These are phyloP conservation scores for Oncorhynchus tshawytscha DNA, from an alignment of 2,113 vertebrate genomes.

Conservation along the genomic window DNA sequence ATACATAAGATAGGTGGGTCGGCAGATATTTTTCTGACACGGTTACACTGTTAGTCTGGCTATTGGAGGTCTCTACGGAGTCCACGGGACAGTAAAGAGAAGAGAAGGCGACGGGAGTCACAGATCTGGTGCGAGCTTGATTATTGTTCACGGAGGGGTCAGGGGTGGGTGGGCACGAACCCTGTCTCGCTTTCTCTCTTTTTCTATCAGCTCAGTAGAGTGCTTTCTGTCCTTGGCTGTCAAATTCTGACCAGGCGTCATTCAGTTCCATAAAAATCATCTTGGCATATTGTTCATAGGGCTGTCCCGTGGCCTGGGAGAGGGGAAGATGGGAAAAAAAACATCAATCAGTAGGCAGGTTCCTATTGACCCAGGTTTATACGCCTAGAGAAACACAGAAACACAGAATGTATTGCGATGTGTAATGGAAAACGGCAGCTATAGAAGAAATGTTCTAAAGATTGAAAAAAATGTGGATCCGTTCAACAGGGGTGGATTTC, in stretches of 20 bases:
- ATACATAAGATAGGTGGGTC: conserved; percentile 39
- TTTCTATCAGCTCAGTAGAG: conserved; percentile 83
- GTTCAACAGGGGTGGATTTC: conserved; percentile 74
- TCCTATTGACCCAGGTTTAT: conserved; percentile 91
- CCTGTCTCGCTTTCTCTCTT: not conserved
- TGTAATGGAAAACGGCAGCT: no score
- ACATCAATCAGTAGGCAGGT: conserved; percentile 4
- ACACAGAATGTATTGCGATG: no score
- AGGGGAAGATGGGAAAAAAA: conserved; percentile 62
- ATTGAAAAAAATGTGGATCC: conserved; percentile 56
- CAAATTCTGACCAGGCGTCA: conserved; percentile 99
- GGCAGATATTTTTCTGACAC: not conserved
- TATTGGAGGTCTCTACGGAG: conserved; percentile 51
- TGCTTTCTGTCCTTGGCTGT: conserved; percentile 98
- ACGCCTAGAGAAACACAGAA: conserved; percentile 58
- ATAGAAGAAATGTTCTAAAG: no score
- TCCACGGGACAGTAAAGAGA: conserved; percentile 56
- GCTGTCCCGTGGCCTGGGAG: conserved; percentile 91
- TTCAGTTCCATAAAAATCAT: conserved; percentile 99
- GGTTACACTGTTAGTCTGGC: conserved; percentile 35
- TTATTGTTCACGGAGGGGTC: conserved; percentile 1
- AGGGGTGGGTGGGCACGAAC: conserved; percentile 12
- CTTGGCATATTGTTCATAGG: conserved; percentile 99
- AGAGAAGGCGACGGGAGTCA: not conserved
- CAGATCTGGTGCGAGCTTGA: not conserved